Conservation (phyloP, 2,113 vertebrate species). For the Hippocampus guttulatus region DNA sequence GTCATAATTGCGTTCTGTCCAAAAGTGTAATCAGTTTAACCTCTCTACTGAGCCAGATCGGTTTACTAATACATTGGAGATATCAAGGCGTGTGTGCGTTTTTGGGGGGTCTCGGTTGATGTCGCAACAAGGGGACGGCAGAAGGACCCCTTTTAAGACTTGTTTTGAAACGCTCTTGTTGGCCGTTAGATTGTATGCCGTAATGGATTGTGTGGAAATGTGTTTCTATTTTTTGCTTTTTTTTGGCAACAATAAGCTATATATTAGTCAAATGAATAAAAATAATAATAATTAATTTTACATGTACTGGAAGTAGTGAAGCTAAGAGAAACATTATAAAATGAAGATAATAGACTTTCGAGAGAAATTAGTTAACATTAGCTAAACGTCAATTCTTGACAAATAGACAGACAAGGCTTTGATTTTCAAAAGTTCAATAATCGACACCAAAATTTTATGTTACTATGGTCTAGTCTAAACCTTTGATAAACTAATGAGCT, state of each 20-base stretch:
- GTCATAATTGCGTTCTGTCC: conserved; percentile 71
- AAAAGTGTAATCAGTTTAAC: conserved; percentile 73
- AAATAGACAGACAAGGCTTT: no score
- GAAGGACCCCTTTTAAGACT: conserved; percentile 10
- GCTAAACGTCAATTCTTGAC: no score
- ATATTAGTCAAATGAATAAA: no score
- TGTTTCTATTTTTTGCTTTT: neutral
- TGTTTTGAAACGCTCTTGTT: neutral
- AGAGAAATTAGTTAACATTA: no score
- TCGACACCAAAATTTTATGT: no score
- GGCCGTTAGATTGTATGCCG: conserved; percentile 8
- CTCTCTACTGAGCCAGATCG: conserved; percentile 59
- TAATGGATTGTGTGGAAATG: conserved; percentile 24
- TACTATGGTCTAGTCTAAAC: no score
- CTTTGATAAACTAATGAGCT: no score
- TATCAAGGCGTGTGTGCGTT: conserved; percentile 26
- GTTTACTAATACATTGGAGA: conserved; percentile 60
- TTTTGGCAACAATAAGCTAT: neutral
- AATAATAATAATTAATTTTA: no score
- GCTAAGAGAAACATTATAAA: no score
- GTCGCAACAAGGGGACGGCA: neutral
- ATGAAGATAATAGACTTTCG: no score
- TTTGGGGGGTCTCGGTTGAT: conserved; percentile 24
- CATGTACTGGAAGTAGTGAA: no score
- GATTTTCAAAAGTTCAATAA: no score